Evolutionary conservation across 2,113 vertebrate genomes (phyloP).

Genomic region (Genyomyrus donnyi): DNA sequence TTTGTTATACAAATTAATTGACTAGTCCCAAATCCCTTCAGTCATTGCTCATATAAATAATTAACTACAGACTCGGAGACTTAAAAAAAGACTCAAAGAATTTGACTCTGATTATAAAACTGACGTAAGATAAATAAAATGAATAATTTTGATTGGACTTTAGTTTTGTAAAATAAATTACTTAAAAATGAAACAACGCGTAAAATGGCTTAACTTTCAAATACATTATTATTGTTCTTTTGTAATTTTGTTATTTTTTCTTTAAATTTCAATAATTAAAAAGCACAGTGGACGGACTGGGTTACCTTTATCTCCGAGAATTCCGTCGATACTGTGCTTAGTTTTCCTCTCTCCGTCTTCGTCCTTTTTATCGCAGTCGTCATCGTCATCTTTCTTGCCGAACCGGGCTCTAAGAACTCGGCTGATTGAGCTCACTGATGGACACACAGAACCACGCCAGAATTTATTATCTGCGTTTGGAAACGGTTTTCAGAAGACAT

Average conservation of each 20-base stretch:
- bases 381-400: conserved; percentile 97
- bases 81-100: conserved; percentile 31
- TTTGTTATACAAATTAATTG: conserved; percentile 92
- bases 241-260: background rate
- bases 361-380: conserved; percentile 93
- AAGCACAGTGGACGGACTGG: background rate
- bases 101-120: background rate
- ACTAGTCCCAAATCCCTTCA: conserved; percentile 54
- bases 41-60: conserved; percentile 72
- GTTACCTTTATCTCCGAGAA: conserved; percentile 97
- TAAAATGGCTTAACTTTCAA: background rate
- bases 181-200: background rate
- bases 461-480: background rate
- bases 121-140: background rate
- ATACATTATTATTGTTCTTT: background rate
- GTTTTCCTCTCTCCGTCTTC: conserved; percentile 98
- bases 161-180: background rate
- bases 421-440: conserved; percentile 99
- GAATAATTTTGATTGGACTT: background rate
- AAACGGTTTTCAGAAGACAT: background rate
- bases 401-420: conserved; percentile 98
- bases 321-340: conserved; percentile 98
- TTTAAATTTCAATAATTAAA: background rate
- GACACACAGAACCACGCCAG: conserved; percentile 41
- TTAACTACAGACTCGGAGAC: conserved; percentile 49